A percentile compares a stretch with the other conserved stretches of the same genome.
phyloP scores from a whole-genome alignment of 2,113 vertebrate genomes.

The Thalassarche chlororhynchos region DNA sequence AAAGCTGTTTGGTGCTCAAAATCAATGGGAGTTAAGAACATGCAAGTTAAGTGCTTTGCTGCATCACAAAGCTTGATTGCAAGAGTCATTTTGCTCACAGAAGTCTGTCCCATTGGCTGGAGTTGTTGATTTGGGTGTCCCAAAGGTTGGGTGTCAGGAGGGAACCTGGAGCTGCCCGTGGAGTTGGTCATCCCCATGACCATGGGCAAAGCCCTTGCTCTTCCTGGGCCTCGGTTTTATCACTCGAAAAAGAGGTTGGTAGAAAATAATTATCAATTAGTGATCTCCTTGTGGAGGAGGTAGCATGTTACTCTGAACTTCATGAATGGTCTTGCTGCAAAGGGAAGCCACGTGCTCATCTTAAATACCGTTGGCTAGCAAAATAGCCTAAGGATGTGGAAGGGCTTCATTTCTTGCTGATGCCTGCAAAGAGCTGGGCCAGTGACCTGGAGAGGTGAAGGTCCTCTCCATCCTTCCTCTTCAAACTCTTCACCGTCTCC shows the following conservation, averaged over 20 bases:
- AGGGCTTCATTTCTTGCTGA: background rate
- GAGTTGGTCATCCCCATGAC: background rate
- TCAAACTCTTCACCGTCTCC: background rate
- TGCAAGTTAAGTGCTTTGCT: background rate
- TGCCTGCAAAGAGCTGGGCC: background rate
- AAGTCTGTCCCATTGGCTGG: background rate
- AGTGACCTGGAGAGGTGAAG: background rate
- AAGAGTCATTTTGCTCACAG: background rate
- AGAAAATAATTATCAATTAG: background rate
- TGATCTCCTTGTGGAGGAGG: background rate
- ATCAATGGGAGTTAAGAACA: rapidly evolving
- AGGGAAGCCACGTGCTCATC: background rate
- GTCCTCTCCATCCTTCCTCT: background rate
- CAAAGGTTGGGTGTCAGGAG: background rate
- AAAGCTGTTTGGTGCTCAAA: background rate
- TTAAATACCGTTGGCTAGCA: background rate
- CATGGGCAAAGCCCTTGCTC: background rate
- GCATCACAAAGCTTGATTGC: background rate
- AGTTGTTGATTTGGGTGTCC: background rate
- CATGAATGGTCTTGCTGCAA: background rate
- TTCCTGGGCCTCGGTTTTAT: background rate
- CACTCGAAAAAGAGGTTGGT: too few species aligned
- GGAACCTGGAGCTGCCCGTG: background rate
- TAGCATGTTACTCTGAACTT: background rate
- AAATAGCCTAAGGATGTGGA: rapidly evolving